phyloP scores from a whole-genome alignment of 2,797 vertebrate species.

The Myotis planiceps region DNA sequence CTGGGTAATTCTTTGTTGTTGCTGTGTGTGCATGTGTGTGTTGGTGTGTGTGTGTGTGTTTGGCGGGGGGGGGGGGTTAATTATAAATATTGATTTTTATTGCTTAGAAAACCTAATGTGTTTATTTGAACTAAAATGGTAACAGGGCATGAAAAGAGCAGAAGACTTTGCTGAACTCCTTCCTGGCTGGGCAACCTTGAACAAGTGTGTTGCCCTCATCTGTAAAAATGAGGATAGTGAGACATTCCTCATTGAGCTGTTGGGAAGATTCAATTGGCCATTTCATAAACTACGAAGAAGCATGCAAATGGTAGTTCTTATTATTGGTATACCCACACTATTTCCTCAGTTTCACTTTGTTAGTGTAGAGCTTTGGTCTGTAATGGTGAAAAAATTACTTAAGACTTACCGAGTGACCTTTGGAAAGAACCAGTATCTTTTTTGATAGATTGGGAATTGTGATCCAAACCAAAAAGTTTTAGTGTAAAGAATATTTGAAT shows the following conservation, averaged over 20 bases:
- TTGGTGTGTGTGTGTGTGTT: no score
- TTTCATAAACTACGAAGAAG: background rate
- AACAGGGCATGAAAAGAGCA: background rate
- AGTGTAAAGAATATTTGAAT: background rate
- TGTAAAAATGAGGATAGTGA: background rate
- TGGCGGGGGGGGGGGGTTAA: no score
- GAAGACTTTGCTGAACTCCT: background rate
- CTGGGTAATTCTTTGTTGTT: background rate
- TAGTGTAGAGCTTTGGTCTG: background rate
- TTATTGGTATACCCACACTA: background rate
- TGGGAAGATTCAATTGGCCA: background rate
- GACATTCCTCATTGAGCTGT: fast-evolving
- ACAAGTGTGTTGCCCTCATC: background rate
- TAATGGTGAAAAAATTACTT: background rate
- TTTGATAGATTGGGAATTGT: background rate
- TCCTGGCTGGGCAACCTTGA: background rate
- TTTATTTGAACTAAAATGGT: background rate
- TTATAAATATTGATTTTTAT: background rate
- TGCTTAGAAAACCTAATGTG: background rate
- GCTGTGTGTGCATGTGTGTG: no score
- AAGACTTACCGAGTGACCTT: background rate
- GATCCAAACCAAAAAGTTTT: background rate
- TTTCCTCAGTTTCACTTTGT: background rate
- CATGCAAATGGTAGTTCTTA: background rate
- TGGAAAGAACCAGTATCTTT: background rate